phyloP scores from a whole-genome alignment of 1,140 invertebrate species.

The Drosophila takahashii region DNA sequence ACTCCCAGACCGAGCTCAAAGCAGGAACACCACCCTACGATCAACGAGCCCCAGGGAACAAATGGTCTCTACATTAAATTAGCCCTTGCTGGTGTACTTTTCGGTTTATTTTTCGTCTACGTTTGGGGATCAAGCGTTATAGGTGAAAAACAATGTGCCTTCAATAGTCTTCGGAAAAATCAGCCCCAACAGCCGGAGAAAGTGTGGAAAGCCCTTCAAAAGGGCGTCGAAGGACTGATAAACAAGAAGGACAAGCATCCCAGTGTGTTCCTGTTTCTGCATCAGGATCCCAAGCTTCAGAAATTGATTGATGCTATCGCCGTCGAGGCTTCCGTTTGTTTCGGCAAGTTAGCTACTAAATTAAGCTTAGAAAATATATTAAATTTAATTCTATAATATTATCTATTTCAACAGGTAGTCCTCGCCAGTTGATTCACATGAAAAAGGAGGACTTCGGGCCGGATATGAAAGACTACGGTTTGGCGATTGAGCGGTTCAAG shows the following conservation, averaged over 20 bases:
- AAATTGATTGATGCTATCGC: constrained; percentile 59
- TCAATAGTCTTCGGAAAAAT: constrained; percentile 12
- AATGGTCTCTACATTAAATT: not conserved
- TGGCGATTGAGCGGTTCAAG: constrained; percentile 67
- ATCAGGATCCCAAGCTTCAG: constrained; percentile 40
- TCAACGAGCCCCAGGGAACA: not conserved
- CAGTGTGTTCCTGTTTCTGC: constrained; percentile 63
- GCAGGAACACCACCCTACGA: not conserved
- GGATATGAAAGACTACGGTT: constrained; percentile 57
- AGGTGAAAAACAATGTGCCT: constrained; percentile 41
- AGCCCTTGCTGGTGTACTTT: not conserved
- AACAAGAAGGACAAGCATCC: constrained; percentile 53
- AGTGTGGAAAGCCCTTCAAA: constrained; percentile 57
- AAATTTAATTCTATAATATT: no score
- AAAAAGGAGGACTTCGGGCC: constrained; percentile 59
- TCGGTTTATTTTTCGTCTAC: not conserved
- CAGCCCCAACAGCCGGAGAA: constrained; percentile 32
- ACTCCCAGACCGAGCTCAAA: not conserved
- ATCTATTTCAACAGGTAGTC: constrained; percentile 26
- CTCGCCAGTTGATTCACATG: constrained; percentile 49
- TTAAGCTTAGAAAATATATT: not conserved
- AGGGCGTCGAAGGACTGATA: constrained; percentile 60
- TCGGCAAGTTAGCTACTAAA: constrained; percentile 41
- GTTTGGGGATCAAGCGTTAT: not conserved
- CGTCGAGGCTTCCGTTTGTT: constrained; percentile 58